phyloP scores from a whole-genome alignment of 2,797 vertebrate species.

The Paedocypris micromegethes region DNA sequence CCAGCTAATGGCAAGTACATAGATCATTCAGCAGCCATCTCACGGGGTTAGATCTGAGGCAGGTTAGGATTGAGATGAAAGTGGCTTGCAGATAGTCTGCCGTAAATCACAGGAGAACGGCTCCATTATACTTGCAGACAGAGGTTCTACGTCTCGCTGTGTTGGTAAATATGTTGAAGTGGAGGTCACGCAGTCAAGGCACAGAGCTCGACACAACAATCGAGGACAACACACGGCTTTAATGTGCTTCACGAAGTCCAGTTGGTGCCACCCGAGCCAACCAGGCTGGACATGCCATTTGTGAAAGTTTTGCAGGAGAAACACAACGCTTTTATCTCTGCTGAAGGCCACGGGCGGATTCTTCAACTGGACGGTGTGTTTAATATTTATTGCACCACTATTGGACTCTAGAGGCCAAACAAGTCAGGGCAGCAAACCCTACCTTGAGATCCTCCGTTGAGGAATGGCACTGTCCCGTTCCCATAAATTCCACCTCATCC shows the following conservation, averaged over 20 bases:
- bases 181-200: not conserved
- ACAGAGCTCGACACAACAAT: not conserved
- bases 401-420: slow-evolving; percentile 49
- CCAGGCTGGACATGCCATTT: too few relatives aligned
- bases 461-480: slow-evolving; percentile 24
- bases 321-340: slow-evolving; percentile 8
- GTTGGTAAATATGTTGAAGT: slow-evolving; percentile 8
- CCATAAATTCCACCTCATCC: slow-evolving; percentile 49
- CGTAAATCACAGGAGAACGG: slow-evolving; percentile 23
- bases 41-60: slow-evolving; percentile 15
- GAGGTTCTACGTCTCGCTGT: slow-evolving; percentile 5
- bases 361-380: slow-evolving; percentile 34
- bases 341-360: slow-evolving; percentile 48
- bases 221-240: not conserved
- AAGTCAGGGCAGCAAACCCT: slow-evolving; percentile 24
- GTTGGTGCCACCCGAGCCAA: too few relatives aligned
- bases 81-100: slow-evolving; percentile 21
- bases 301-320: not conserved
- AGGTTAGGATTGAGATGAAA: slow-evolving; percentile 36
- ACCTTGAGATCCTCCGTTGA: slow-evolving; percentile 53
- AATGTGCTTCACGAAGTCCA: too few relatives aligned
- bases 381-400: slow-evolving; percentile 55
- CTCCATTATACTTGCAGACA: slow-evolving; percentile 10
- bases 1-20: slow-evolving; percentile 12
- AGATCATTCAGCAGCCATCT: slow-evolving; percentile 18